Base-by-base conservation (phyloP, 2,113 vertebrate species). In the Pandion haliaetus region DNA sequence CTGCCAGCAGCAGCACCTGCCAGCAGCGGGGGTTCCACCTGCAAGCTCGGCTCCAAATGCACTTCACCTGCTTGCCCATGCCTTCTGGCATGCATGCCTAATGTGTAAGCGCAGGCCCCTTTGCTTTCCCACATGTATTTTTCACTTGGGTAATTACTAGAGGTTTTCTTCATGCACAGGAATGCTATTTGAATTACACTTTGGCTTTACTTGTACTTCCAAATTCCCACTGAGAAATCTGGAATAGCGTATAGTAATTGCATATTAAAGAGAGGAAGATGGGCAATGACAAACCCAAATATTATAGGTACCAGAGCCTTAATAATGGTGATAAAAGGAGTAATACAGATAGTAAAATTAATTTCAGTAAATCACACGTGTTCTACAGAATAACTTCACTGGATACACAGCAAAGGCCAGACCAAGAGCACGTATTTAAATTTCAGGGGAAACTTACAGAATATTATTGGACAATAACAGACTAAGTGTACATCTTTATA, bases 61-160 rank as follows among this genome's bases (percentile, higher is more conserved):
- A 12, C 55, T 70, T 59, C 34, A 2, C 38, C 31, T 15, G 11
- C 58, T 36, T 9, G 10, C 20, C 45, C n/a, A 2, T 1, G 10
- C 7, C 0, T 15, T 21, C 42, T 12, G 6, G 40, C 42, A 32
- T n/a, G 24, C 62, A 4, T 0, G 2, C 31, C 18, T 8, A 20
- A 19, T 1, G 9, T 4, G 4, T 0, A 17, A 12, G 7, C 8
- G 0, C 1, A 4, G 23, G 55, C 12, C 20, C 18, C 42, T 44
- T 38, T 14, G 31, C 24, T 49, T 28, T 32, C 72, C 40, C 45
- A 3, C 4, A 6, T 0, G 3, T 17, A 8, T 38, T 80, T 80
- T 38, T 49, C 40, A 16, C 36, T 40, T 5, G 12, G 9, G 23
- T 36, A 24, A 28, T 58, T 38, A 12, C 23, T 25, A 13, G 31